A percentile compares a stretch with the other conserved stretches of the same genome.
Conservation (phyloP, 2,113 vertebrate genomes). For the Misgurnus anguillicaudatus region DNA sequence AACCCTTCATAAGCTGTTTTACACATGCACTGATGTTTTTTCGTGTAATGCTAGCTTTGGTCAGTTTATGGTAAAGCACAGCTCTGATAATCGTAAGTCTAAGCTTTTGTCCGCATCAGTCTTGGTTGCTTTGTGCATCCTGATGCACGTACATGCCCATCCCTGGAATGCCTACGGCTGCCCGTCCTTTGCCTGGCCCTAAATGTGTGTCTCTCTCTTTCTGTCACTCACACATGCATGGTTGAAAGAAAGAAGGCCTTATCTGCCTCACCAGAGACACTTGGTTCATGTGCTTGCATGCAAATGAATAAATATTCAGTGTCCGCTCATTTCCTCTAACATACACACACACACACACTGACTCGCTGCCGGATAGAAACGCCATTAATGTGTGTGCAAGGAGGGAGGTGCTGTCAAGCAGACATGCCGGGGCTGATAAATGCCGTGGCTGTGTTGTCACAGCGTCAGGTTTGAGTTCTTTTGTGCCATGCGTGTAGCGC, state of each 20-base stretch:
- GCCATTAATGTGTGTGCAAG: slow-evolving; percentile 54
- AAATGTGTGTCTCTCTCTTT: slow-evolving; percentile 13
- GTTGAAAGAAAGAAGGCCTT: slow-evolving; percentile 70
- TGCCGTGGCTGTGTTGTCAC: slow-evolving; percentile 68
- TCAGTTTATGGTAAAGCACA: neutral
- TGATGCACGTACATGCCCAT: neutral
- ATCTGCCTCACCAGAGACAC: slow-evolving; percentile 72
- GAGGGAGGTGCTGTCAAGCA: slow-evolving; percentile 66
- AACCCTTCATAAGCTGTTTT: no score
- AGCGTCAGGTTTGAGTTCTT: slow-evolving; percentile 70
- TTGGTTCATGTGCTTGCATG: slow-evolving; percentile 68
- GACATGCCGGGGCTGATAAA: slow-evolving; percentile 64
- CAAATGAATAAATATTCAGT: slow-evolving; percentile 72
- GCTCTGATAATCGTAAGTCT: slow-evolving; percentile 9
- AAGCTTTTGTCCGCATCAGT: slow-evolving; percentile 9
- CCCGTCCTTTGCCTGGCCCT: neutral
- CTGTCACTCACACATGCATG: slow-evolving; percentile 53
- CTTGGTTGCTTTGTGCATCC: neutral
- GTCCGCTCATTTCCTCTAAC: slow-evolving; percentile 26
- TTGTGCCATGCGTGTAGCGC: slow-evolving; percentile 64
- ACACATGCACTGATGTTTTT: neutral
- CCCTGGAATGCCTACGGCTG: slow-evolving; percentile 22
- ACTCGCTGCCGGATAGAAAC: slow-evolving; percentile 50
- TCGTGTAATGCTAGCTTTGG: neutral
- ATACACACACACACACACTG: slow-evolving; percentile 36